These are phyloP conservation scores for Characodon lateralis DNA, from an alignment of 2,797 vertebrate genomes.

Conservation along the genomic window DNA sequence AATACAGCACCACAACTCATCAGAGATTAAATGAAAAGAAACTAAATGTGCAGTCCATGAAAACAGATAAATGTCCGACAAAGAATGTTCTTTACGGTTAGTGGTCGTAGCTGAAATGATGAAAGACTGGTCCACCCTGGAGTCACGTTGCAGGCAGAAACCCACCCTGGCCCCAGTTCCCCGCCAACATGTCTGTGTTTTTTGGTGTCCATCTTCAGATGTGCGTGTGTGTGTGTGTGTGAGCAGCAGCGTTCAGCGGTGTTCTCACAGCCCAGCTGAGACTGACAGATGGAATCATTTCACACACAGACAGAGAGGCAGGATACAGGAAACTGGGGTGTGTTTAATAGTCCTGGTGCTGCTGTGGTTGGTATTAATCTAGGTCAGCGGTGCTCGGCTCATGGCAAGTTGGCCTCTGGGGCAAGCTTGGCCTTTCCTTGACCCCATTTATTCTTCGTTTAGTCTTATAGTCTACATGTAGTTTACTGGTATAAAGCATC, in stretches of 20 bases:
- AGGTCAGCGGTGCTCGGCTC: conserved; percentile 71
- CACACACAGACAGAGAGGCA: conserved; percentile 74
- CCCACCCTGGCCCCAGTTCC: conserved; percentile 65
- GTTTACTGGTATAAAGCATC: conserved; percentile 34
- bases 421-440: conserved; percentile 65
- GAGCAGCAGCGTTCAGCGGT: conserved; percentile 51
- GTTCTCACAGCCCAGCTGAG: conserved; percentile 76
- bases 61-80: conserved; percentile 31
- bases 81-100: conserved; percentile 20
- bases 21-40: conserved; percentile 27
- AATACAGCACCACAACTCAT: conserved; percentile 24
- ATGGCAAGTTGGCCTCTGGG: conserved; percentile 57
- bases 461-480: conserved; percentile 46
- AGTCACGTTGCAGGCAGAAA: conserved; percentile 62
- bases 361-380: conserved; percentile 75
- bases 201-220: conserved; percentile 46
- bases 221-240: conserved; percentile 42
- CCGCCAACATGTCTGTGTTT: conserved; percentile 61
- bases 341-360: conserved; percentile 68
- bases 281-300: conserved; percentile 82
- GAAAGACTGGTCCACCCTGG: conserved; percentile 33
- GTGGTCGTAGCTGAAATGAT: conserved; percentile 15
- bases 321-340: conserved; percentile 75
- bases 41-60: conserved; percentile 32
- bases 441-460: conserved; percentile 66